phyloP scores from a whole-genome alignment of 2,797 vertebrate genomes.

The Crax fasciolata region DNA sequence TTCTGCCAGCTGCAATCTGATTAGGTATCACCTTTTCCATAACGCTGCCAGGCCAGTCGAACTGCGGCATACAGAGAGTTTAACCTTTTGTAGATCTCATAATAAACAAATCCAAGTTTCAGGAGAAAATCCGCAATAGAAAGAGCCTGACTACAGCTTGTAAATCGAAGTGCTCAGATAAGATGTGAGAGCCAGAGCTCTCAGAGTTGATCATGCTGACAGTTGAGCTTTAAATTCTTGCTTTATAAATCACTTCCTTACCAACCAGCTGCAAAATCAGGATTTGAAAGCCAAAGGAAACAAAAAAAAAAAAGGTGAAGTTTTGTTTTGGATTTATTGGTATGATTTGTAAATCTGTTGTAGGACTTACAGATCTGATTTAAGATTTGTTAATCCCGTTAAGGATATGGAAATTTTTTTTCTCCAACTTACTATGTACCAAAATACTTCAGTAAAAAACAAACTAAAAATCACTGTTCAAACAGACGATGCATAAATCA shows the following conservation, averaged over 20 bases:
- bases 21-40: slow-evolving; percentile 71
- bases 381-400: slow-evolving; percentile 76
- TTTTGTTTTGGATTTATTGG: slow-evolving; percentile 76
- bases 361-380: slow-evolving; percentile 75
- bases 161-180: slow-evolving; percentile 76
- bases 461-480: slow-evolving; percentile 54
- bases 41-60: slow-evolving; percentile 45
- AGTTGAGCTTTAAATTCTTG: slow-evolving; percentile 61
- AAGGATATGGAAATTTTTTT: slow-evolving; percentile 73
- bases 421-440: slow-evolving; percentile 68
- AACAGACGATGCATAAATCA: slow-evolving; percentile 77
- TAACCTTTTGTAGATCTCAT: slow-evolving; percentile 69
- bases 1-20: slow-evolving; percentile 67
- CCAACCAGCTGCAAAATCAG: slow-evolving; percentile 74
- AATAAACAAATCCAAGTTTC: slow-evolving; percentile 52
- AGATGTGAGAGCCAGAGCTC: slow-evolving; percentile 46
- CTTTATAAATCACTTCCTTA: slow-evolving; percentile 78
- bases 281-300: slow-evolving; percentile 66
- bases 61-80: background rate
- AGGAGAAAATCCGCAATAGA: slow-evolving; percentile 55
- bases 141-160: slow-evolving; percentile 36
- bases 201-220: slow-evolving; percentile 56
- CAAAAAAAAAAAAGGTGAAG: fast-evolving
- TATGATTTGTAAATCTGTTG: slow-evolving; percentile 76
- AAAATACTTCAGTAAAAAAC: slow-evolving; percentile 60